Evolutionary conservation across 2,888 invertebrate genomes (phyloP), one percentile per base, ranked within the genome.

Genomic region (Eubasilissa splendida): DNA sequence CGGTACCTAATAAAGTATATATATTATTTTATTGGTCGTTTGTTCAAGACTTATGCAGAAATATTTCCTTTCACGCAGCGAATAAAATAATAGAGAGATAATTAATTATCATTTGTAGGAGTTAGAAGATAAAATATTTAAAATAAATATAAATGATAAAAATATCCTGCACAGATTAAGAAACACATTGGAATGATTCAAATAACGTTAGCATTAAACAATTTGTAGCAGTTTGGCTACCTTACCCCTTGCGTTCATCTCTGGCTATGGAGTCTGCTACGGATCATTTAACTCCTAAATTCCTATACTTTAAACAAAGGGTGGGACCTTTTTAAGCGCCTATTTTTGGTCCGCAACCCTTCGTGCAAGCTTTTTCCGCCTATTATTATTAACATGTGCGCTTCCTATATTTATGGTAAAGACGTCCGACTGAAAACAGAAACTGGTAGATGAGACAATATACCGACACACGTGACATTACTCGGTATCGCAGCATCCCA

Each of bases 151-250:
- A 42, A 42, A 7, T 4, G 7, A 4, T 42, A 2, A 42, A 42
- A 42, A 2, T 42, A 4, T 42, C 42, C 7, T 42, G 42, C 42
- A 42, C 42, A 42, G 42, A 42, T 42, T 42, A 5, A 42, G 42
- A 42, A 42, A 2, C 42, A 7, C 42, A 42, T 42, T 42, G 42
- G 3, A 42, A 42, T 42, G 42, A n/a, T 73, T 59, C 73, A n/a
- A 73, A 73, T n/a, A 56, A 58, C 33, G 56, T 56, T 42, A 50
- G 75, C 81, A 77, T 81, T 81, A 81, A 79, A 80, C 80, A 83
- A 83, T 83, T 83, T 83, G 83, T 83, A 81, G 65, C 68, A 77
- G 73, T 60, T 75, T 60, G 14, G 52, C n/a, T 50, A 10, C 52
- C 54, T 31, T n/a, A 68, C 58, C n/a, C 70, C 50, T 60, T 22